Percentiles rank a stretch among this genome's conserved stretches.
These are phyloP conservation scores for Pharmacophagus antenor DNA, from an alignment of 2,888 invertebrate genomes.

Conservation along the genomic window DNA sequence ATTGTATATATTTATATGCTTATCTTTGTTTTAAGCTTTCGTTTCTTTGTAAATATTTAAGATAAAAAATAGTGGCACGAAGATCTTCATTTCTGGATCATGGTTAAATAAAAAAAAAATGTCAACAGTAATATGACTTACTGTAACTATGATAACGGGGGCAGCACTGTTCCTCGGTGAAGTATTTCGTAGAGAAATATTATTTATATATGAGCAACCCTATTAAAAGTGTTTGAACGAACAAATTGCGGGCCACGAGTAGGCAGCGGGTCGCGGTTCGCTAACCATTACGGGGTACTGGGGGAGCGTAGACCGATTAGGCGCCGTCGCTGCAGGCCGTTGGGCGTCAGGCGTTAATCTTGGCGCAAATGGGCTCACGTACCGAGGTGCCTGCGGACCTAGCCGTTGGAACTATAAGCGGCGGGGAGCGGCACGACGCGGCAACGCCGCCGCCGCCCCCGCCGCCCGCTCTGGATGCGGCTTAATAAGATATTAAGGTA, in stretches of 20 bases:
- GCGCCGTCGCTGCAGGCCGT: conserved; percentile 36
- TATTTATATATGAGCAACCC: too few species aligned
- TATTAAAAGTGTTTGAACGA: background rate
- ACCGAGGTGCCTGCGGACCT: conserved; percentile 40
- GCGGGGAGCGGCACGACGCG: conserved; percentile 23
- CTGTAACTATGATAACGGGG: too few species aligned
- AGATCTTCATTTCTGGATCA: too few species aligned
- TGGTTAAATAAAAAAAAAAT: too few species aligned
- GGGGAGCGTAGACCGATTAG: conserved; percentile 41
- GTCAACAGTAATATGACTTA: too few species aligned
- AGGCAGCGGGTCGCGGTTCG: background rate
- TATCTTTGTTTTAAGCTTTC: too few species aligned
- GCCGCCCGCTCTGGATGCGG: too few species aligned
- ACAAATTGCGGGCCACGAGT: background rate
- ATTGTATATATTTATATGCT: too few species aligned
- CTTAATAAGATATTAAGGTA: conserved; percentile 11
- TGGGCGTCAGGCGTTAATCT: conserved; percentile 58
- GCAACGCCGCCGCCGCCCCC: conserved; percentile 1
- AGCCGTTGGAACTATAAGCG: conserved; percentile 51
- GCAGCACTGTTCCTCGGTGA: too few species aligned
- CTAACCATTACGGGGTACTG: conserved; percentile 1
- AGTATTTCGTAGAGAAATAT: too few species aligned
- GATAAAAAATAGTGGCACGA: too few species aligned
- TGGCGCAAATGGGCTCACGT: conserved; percentile 67
- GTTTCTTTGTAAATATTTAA: too few species aligned